Percentiles rank a stretch among this genome's conserved stretches.
phyloP scores from a whole-genome alignment of 2,113 vertebrate genomes.

The Glaucidium brasilianum region DNA sequence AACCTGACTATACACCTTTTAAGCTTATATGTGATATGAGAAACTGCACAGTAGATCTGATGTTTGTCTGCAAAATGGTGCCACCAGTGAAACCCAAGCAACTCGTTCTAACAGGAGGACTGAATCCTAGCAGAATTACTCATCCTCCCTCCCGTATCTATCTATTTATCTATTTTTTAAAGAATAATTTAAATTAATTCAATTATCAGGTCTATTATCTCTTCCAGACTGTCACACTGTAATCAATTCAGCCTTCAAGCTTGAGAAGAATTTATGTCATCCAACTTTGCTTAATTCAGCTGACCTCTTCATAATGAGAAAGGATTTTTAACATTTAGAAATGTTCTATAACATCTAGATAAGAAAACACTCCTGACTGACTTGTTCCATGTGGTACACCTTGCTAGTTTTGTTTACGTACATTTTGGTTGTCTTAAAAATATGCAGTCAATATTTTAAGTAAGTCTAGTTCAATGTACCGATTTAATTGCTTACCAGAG shows the following conservation, averaged over 20 bases:
- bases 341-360: constrained; percentile 35
- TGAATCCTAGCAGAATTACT: not conserved
- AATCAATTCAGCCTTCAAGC: not conserved
- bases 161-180: not conserved
- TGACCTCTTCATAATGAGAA: not conserved
- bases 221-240: not conserved
- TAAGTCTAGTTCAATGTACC: constrained; percentile 32
- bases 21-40: not conserved
- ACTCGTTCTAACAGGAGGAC: not conserved
- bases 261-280: not conserved
- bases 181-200: not conserved
- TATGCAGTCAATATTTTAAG: not conserved
- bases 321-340: not conserved
- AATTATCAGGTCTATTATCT: not conserved
- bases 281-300: not conserved
- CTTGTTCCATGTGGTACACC: not conserved
- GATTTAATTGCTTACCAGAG: constrained; percentile 1
- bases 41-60: not conserved
- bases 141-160: not conserved
- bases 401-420: constrained; percentile 40
- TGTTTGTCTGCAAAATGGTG: not conserved
- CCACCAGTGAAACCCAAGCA: not conserved
- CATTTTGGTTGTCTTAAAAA: constrained; percentile 23
- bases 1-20: not conserved
- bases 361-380: not conserved